phyloP scores from a whole-genome alignment of 2,888 invertebrate genomes.

The Chloroclysta siterata region DNA sequence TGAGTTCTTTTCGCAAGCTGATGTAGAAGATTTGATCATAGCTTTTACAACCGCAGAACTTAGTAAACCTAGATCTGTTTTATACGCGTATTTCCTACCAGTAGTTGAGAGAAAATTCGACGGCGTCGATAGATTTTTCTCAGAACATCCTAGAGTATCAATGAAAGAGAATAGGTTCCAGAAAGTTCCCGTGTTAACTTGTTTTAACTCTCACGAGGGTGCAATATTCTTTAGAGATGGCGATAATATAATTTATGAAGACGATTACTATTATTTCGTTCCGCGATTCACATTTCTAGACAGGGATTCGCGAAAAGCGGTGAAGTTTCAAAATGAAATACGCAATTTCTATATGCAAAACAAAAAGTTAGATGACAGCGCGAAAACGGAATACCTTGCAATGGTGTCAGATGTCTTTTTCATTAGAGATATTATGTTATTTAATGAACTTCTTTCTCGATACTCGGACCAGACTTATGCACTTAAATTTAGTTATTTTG shows the following conservation, averaged over 20 bases:
- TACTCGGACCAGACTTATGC: constrained; percentile 52
- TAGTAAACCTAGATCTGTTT: constrained; percentile 46
- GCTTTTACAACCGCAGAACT: constrained; percentile 58
- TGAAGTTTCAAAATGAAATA: constrained; percentile 49
- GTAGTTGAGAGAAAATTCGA: constrained; percentile 67
- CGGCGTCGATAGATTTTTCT: constrained; percentile 59
- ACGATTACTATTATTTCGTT: constrained; percentile 60
- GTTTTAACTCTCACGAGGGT: constrained; percentile 63
- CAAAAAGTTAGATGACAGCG: constrained; percentile 43
- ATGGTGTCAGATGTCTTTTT: constrained; percentile 66
- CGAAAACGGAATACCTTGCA: constrained; percentile 55
- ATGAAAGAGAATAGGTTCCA: constrained; percentile 53
- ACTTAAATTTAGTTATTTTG: constrained; percentile 64
- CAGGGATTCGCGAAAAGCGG: constrained; percentile 43
- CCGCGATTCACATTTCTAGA: constrained; percentile 56
- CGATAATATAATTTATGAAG: constrained; percentile 57
- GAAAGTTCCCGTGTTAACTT: constrained; percentile 61
- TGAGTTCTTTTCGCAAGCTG: constrained; percentile 54
- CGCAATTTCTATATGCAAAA: constrained; percentile 61
- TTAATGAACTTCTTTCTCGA: constrained; percentile 56
- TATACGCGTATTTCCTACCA: constrained; percentile 61
- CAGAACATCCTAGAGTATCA: constrained; percentile 56
- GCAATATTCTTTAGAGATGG: constrained; percentile 60
- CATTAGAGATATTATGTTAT: constrained; percentile 54
- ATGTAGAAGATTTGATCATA: constrained; percentile 62